Evolutionary conservation across 2,888 invertebrate genomes (phyloP).

Genomic region (Perdita meconis): DNA sequence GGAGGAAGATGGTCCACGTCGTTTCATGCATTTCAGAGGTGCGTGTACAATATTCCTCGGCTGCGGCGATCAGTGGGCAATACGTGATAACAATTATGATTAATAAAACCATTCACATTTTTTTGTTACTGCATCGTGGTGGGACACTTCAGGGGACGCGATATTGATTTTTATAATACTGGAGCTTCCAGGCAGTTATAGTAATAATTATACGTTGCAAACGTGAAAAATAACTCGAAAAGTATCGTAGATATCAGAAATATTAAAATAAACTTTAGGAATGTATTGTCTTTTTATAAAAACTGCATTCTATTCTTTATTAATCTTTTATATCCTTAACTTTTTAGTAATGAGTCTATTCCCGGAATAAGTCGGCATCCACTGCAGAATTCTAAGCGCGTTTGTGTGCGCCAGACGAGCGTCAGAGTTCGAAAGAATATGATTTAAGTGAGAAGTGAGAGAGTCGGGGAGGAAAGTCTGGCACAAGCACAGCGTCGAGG

Average conservation of each 20-base stretch:
- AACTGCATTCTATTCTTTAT: no score
- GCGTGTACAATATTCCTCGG: constrained; percentile 1
- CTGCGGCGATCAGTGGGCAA: constrained; percentile 8
- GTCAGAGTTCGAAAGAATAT: constrained; percentile 16
- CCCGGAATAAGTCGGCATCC: no score
- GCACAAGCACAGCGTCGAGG: background rate
- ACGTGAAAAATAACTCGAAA: background rate
- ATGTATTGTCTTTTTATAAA: no score
- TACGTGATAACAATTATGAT: background rate
- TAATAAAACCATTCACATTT: background rate
- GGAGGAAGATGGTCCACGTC: background rate
- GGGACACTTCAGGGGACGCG: background rate
- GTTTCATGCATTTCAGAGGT: constrained; percentile 18
- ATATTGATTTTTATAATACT: constrained; percentile 3
- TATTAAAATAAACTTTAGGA: no score
- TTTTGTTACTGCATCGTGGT: background rate
- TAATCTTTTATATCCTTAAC: background rate
- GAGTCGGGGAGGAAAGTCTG: background rate
- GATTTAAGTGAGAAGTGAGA: constrained; percentile 11
- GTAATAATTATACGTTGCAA: background rate
- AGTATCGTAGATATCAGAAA: background rate
- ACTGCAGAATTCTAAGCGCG: background rate
- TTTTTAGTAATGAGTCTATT: background rate
- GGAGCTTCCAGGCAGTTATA: background rate
- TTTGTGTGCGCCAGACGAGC: background rate